Conservation (phyloP, 2,797 vertebrate species). For the Propithecus deckenii region DNA sequence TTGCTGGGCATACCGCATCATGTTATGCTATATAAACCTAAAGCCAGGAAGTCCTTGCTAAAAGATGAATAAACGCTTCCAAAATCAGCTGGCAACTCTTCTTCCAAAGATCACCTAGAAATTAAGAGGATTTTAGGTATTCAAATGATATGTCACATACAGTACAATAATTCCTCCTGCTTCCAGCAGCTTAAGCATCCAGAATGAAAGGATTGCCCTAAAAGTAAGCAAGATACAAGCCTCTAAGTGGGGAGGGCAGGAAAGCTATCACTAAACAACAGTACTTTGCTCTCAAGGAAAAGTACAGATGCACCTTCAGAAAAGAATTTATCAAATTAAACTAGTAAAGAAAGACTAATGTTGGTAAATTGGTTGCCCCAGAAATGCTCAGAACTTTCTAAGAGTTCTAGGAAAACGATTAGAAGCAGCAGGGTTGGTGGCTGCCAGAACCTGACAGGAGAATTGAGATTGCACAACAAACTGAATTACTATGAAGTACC, state of each 20-base stretch:
- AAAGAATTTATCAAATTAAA: slow-evolving; percentile 19
- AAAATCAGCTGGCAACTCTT: not conserved
- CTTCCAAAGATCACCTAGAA: slow-evolving; percentile 20
- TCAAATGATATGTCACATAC: not conserved
- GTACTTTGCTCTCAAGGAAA: not conserved
- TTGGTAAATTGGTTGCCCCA: not conserved
- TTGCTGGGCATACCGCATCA: not conserved
- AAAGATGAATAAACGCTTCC: slow-evolving; percentile 24
- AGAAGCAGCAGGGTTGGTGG: not conserved
- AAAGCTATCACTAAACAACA: not conserved
- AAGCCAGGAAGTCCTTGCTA: not conserved
- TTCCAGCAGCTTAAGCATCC: not conserved
- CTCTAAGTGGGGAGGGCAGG: not conserved
- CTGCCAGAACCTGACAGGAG: not conserved
- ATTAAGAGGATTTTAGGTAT: slow-evolving; percentile 27
- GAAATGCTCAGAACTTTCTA: not conserved
- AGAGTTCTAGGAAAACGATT: not conserved
- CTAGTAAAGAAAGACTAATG: not conserved
- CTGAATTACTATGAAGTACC: not conserved
- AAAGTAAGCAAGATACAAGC: not conserved
- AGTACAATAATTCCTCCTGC: not conserved
- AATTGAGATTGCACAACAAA: not conserved
- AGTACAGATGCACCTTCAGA: not conserved
- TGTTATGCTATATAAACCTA: not conserved
- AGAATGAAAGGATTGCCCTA: not conserved